phyloP scores from a whole-genome alignment of 2,888 invertebrate species.

The Aphodius sticticus region DNA sequence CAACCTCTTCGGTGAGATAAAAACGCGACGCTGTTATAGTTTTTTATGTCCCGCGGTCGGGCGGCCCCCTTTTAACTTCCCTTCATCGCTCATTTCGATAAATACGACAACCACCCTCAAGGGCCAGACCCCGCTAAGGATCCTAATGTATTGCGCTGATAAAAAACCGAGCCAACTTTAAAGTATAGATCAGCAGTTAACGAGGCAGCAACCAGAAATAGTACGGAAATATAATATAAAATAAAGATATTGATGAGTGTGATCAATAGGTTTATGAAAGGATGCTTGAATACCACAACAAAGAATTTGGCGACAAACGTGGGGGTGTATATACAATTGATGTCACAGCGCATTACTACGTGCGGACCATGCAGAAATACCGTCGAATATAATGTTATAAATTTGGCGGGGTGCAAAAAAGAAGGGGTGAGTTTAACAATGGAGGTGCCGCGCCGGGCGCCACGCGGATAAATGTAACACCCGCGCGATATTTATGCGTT shows the following conservation, averaged over 20 bases:
- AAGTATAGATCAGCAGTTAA: background rate
- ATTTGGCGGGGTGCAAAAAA: conserved; percentile 31
- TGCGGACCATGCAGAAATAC: conserved; percentile 4
- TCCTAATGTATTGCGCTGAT: conserved; percentile 17
- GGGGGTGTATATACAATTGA: background rate
- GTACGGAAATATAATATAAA: background rate
- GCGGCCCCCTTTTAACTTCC: conserved; percentile 18
- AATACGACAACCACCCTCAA: conserved; percentile 4
- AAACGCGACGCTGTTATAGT: conserved; percentile 37
- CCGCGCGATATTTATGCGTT: conserved; percentile 40
- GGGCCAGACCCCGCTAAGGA: background rate
- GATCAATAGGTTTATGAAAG: too few relatives aligned
- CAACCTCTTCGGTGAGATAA: conserved; percentile 43
- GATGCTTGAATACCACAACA: too few relatives aligned
- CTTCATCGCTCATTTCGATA: conserved; percentile 4
- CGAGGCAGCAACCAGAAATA: background rate
- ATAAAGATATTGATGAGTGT: background rate
- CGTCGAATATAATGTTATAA: conserved; percentile 29
- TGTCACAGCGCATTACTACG: background rate
- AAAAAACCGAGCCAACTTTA: conserved; percentile 14
- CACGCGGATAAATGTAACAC: conserved; percentile 44
- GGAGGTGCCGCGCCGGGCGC: conserved; percentile 37
- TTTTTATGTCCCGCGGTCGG: conserved; percentile 25
- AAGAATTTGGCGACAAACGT: conserved; percentile 9
- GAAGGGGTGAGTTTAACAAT: conserved; percentile 32